Evolutionary conservation across 2,797 vertebrate genomes (phyloP), one percentile per base, ranked within the genome.

Genomic region (Falco cherrug): DNA sequence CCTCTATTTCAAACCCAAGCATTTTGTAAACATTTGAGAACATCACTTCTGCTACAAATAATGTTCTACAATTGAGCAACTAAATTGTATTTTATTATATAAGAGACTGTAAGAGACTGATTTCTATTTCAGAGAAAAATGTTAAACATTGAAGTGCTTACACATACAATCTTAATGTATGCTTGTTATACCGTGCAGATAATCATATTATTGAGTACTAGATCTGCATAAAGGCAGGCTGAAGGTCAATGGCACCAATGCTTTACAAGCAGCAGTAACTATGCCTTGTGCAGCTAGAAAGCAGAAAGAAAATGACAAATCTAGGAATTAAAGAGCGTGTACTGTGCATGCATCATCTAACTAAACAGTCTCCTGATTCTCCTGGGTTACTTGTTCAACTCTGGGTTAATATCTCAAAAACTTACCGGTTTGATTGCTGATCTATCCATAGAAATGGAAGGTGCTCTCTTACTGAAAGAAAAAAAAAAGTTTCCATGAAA

Each of bases 391-490:
- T 54, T 78, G 33, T 14, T 59, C 22, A 70, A 4, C 35, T 75
- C 16, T 11, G 2, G 9, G 26, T 75, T 73, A 51, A 39, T 64
- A 64, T 24, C 45, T 76, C 31, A 61, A 70, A 35, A 6, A n/a
- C 13, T 80, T 64, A 28, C 1, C 14, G 60, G 26, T 10, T 45
- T 74, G 69, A 21, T 31, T 70, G 4, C 18, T 77, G 13, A 50
- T 14, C 8, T 41, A 22, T 11, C 35, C 16, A 39, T 4, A 59
- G n/a, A 84, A 89, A 89, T 17, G 3, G 51, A 84, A 87, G 8
- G 3, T 25, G 2, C 0, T 45, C 4, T 45, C 13, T 41, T n/a
- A 57, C 4, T n/a, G 26, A 43, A 63, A 74, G 5, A 37, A 37
- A 74, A 47, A 61, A 59, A 37, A 29, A n/a, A 2, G 2, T 10